Base-by-base conservation (phyloP, 1,140 invertebrate species). In the Aplysia californica region DNA sequence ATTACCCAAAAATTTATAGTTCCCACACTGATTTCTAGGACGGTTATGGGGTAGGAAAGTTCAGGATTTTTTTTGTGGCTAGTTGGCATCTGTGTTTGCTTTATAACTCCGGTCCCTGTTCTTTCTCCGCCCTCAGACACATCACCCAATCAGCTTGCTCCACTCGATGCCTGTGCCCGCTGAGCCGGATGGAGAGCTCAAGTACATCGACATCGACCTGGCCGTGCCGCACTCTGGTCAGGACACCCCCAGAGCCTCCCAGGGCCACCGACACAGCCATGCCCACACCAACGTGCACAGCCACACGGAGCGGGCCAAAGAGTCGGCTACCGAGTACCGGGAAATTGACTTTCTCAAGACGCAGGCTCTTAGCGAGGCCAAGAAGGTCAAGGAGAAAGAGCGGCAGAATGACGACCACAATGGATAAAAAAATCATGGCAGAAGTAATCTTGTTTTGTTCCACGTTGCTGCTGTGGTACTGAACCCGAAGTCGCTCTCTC, bases 311-410 rank as follows among this genome's bases (percentile, higher is more conserved):
- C 36, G 61, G 21, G 39, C 44, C 39, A 73, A 73, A 0, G 77
- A 75, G 38, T 68, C 80, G 2, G 79, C 82, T 0, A 84, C 81
- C 4, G 84, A 85, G 41, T 85, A 85, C 72, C 76, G 82, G 26
- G 84, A 85, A 56, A 85, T 85, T 50, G 84, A 85, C 76, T 85
- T 85, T 76, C 74, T 85, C 26, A 85, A 84, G 74, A 85, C 84
- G 6, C 75, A 78, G n/a, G 84, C 83, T 23, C 78, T 85, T 21
- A 81, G 74, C 29, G 76, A 84, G 44, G 71, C 78, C 1, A 83
- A 85, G 68, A 77, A 77, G 29, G 66, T 67, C 26, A 81, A 78
- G 21, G 79, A 82, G 56, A 76, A 77, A 29, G 73, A 82, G 38
- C 73, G 70, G 59, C 33, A 64, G 39, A 61, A 64, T 33, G 67